Conservation (phyloP, 2,113 vertebrate species). For the Hiodon tergisus region DNA sequence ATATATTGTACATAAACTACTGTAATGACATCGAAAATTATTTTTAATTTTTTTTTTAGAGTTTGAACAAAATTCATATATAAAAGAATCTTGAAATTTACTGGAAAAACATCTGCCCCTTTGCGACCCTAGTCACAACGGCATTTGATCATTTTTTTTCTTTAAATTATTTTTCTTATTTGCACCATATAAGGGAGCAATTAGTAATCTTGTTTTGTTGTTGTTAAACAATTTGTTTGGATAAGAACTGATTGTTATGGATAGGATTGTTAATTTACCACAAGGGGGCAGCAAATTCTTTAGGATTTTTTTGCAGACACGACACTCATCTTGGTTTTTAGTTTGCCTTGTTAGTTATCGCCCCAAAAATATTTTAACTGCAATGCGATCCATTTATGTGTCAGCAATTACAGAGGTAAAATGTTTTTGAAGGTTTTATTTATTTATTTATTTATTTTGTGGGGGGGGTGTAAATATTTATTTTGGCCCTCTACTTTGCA, state of each 20-base stretch:
- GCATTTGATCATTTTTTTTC: neutral
- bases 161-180: neutral
- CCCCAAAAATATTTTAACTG: too few relatives aligned
- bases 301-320: neutral
- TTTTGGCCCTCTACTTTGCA: too few relatives aligned
- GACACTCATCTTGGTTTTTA: neutral
- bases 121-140: neutral
- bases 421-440: too few relatives aligned
- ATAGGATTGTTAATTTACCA: neutral
- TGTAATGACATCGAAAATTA: neutral
- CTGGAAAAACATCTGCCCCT: neutral
- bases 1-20: neutral
- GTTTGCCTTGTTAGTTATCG: neutral
- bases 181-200: too few relatives aligned
- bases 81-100: neutral
- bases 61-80: too few relatives aligned
- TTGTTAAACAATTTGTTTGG: too few relatives aligned
- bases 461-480: too few relatives aligned
- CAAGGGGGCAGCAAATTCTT: constrained; percentile 15
- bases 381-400: too few relatives aligned
- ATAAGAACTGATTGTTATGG: neutral
- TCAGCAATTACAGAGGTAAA: too few relatives aligned
- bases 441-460: too few relatives aligned
- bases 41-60: neutral
- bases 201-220: too few relatives aligned